These are phyloP conservation scores for Chloroceryle inda DNA, from an alignment of 2,797 vertebrate species.

Conservation along the genomic window DNA sequence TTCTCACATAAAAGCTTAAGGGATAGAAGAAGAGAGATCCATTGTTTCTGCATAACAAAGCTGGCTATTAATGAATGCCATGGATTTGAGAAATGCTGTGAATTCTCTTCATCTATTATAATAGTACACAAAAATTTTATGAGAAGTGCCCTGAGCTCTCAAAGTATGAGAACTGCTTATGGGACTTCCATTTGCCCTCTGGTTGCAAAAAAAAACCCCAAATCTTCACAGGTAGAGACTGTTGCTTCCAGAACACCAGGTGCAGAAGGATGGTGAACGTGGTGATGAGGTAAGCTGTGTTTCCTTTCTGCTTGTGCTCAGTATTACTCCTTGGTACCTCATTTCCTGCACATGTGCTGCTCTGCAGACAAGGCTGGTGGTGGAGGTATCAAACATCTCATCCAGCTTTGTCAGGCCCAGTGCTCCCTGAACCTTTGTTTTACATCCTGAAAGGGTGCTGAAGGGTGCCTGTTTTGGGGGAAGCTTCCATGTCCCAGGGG, in stretches of 20 bases:
- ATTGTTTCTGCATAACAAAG: neutral
- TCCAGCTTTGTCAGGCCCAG: neutral
- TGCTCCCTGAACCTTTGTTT: neutral
- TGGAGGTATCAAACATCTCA: neutral
- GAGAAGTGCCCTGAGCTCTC: neutral
- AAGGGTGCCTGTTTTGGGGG: neutral
- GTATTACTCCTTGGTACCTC: neutral
- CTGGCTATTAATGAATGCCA: neutral
- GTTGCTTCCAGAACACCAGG: neutral
- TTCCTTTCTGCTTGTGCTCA: neutral
- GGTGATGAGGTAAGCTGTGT: neutral
- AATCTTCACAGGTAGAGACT: neutral
- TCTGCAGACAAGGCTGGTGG: neutral
- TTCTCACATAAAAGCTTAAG: neutral
- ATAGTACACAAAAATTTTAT: neutral
- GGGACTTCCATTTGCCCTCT: neutral
- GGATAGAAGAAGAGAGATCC: neutral
- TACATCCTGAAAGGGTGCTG: neutral
- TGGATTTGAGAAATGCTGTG: neutral
- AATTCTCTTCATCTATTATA: neutral
- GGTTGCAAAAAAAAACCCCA: neutral
- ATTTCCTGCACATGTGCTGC: neutral
- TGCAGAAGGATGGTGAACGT: neutral
- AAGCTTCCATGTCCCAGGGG: fast-evolving
- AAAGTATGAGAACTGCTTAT: neutral